Evolutionary conservation across 35 echinoderm and acorn worm species (phyloP).

Genomic region (Apostichopus japonicus): DNA sequence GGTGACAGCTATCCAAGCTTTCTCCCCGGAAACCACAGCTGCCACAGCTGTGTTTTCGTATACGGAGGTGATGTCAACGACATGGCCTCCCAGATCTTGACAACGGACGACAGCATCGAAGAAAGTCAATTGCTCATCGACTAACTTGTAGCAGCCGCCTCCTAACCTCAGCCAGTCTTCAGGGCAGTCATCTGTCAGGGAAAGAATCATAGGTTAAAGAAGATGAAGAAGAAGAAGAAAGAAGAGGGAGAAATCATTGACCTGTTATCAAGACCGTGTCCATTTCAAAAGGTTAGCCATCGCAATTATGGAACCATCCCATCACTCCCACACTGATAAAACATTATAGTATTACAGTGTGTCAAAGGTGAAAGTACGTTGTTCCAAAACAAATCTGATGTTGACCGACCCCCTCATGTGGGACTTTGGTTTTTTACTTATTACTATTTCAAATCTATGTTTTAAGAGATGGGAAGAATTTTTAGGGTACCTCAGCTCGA

Average conservation of each 20-base stretch:
- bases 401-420: too few relatives aligned
- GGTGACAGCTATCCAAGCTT: slow-evolving; percentile 6
- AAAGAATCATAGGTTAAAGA: too few relatives aligned
- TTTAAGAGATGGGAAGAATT: too few relatives aligned
- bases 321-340: too few relatives aligned
- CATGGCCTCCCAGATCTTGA: background rate
- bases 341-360: too few relatives aligned
- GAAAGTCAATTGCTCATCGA: background rate
- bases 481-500: too few relatives aligned
- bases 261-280: background rate
- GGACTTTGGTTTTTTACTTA: too few relatives aligned
- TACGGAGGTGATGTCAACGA: background rate
- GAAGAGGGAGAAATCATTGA: background rate
- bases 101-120: background rate
- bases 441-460: too few relatives aligned
- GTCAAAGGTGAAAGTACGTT: too few relatives aligned
- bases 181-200: slow-evolving; percentile 25
- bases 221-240: background rate
- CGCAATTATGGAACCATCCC: too few relatives aligned
- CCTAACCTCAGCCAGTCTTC: background rate
- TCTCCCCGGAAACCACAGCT: background rate
- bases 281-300: too few relatives aligned
- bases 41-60: slow-evolving; percentile 5
- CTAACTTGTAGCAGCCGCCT: slow-evolving; percentile 21
- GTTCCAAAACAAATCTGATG: too few relatives aligned